A percentile compares a stretch with the other conserved stretches of the same genome.
These are phyloP conservation scores for Novumbra hubbsi DNA, from an alignment of 2,797 vertebrate genomes.

Conservation along the genomic window DNA sequence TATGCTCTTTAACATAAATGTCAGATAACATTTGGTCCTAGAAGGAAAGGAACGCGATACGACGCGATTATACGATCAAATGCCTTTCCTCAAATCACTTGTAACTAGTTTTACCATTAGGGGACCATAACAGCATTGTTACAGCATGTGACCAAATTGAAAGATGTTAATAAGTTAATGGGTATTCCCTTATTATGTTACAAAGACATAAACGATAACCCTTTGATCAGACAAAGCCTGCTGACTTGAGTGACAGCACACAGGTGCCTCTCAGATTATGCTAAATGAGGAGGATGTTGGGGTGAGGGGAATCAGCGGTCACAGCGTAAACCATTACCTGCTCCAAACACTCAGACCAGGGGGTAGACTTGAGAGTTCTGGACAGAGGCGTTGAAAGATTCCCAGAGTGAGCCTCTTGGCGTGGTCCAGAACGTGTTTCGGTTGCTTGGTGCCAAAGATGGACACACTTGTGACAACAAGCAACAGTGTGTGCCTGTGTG, in stretches of 20 bases:
- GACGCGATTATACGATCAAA: not conserved
- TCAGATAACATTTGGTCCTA: not conserved
- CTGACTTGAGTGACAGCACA: constrained; percentile 54
- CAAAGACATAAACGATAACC: constrained; percentile 20
- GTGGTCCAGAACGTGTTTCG: constrained; percentile 7
- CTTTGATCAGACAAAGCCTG: constrained; percentile 19
- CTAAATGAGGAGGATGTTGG: constrained; percentile 29
- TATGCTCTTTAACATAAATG: not conserved
- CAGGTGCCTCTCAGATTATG: constrained; percentile 43
- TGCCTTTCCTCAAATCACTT: not conserved
- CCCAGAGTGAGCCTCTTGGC: constrained; percentile 47
- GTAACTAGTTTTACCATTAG: too few species aligned
- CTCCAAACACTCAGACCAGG: constrained; percentile 21
- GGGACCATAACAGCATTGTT: not conserved
- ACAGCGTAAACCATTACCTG: constrained; percentile 47
- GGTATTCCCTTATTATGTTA: not conserved
- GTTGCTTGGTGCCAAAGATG: constrained; percentile 12
- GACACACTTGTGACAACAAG: constrained; percentile 7
- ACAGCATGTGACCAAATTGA: not conserved
- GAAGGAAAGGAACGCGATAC: not conserved
- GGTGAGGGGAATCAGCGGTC: constrained; percentile 56
- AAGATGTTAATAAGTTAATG: not conserved
- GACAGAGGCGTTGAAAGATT: constrained; percentile 5
- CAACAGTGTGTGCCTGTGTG: constrained; percentile 16
- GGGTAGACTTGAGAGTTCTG: not conserved